These are phyloP conservation scores for Thymelicus acteon DNA, from an alignment of 2,888 invertebrate species.

Conservation along the genomic window DNA sequence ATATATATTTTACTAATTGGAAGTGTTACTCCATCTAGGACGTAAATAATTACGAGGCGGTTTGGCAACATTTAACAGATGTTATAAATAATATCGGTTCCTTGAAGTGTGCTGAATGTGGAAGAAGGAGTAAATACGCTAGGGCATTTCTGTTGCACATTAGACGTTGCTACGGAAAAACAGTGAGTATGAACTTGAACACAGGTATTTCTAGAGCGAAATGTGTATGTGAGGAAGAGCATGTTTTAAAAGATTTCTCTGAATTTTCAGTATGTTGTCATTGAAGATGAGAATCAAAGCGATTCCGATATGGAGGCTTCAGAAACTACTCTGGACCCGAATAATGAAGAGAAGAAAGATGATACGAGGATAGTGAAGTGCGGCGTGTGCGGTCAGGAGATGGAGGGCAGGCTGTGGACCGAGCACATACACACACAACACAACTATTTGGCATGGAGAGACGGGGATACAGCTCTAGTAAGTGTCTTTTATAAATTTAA, in stretches of 20 bases:
- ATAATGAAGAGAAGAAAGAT: not conserved
- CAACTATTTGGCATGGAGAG: constrained; percentile 75
- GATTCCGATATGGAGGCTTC: constrained; percentile 1
- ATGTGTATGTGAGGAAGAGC: too few relatives aligned
- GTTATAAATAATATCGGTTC: constrained; percentile 46
- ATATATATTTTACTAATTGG: not conserved
- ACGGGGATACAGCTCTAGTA: constrained; percentile 3
- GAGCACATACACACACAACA: constrained; percentile 80
- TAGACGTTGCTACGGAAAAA: constrained; percentile 47
- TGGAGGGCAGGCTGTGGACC: constrained; percentile 69
- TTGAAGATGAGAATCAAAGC: not conserved
- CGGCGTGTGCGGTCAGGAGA: constrained; percentile 68
- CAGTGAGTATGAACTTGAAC: constrained; percentile 41
- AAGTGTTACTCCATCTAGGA: constrained; percentile 41
- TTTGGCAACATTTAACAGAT: constrained; percentile 50
- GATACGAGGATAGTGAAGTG: constrained; percentile 46
- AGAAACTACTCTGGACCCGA: not conserved
- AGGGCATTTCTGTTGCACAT: constrained; percentile 42
- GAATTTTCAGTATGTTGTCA: constrained; percentile 9
- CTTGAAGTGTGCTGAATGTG: constrained; percentile 51
- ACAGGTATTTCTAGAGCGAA: not conserved
- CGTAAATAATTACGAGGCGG: constrained; percentile 45
- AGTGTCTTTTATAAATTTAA: not conserved
- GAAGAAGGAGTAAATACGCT: constrained; percentile 41
- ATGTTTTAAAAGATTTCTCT: not conserved